Conservation (phyloP, 2,113 vertebrate species). For the Himantopus leucocephalus region DNA sequence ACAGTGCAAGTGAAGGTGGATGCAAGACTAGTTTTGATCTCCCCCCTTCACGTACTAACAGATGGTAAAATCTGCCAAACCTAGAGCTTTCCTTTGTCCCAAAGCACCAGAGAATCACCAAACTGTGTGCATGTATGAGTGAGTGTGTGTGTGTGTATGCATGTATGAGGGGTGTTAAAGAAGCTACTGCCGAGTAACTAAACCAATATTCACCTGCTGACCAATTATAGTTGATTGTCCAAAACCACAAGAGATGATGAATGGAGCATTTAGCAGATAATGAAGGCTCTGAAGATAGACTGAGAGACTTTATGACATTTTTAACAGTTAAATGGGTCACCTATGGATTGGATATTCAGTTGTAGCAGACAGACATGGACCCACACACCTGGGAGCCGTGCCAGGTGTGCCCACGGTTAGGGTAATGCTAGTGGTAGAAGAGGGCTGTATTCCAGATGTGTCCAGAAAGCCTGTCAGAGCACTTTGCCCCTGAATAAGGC, state of each 20-base stretch:
- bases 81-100: neutral
- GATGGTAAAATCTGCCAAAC: neutral
- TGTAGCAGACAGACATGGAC: neutral
- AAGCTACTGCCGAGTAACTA: neutral
- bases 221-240: neutral
- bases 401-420: neutral
- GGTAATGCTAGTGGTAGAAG: neutral
- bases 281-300: neutral
- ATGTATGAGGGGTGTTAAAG: neutral
- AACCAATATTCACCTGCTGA: neutral
- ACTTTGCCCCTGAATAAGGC: neutral
- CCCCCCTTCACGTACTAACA: neutral
- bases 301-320: neutral
- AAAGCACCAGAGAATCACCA: neutral
- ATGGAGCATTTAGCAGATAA: neutral
- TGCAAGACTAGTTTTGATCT: neutral
- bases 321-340: neutral
- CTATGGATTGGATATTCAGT: neutral
- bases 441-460: neutral
- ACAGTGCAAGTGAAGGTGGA: neutral
- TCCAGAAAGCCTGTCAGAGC: neutral
- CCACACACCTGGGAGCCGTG: neutral
- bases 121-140: fast-evolving
- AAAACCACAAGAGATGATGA: neutral
- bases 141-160: neutral